Conservation (phyloP, 2,888 invertebrate genomes). For the Dinocampus coccinellae region DNA sequence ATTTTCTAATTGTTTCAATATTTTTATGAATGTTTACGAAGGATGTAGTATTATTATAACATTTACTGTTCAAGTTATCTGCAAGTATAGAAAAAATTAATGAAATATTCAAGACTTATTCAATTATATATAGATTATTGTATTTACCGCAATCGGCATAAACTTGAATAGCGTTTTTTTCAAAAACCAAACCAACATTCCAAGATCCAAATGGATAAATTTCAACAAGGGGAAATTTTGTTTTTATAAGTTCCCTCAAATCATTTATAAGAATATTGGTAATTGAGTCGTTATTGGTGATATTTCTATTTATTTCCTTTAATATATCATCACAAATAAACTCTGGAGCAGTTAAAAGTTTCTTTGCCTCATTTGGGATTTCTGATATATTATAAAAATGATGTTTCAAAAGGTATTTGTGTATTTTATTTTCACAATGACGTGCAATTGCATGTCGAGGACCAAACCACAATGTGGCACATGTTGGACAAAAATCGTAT, state of each 20-base stretch:
- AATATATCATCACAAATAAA: constrained; percentile 38
- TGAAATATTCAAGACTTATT: neutral
- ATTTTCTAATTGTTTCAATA: constrained; percentile 33
- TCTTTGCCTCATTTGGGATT: constrained; percentile 27
- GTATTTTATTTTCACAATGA: constrained; percentile 21
- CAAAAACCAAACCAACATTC: constrained; percentile 70
- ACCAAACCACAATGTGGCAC: constrained; percentile 39
- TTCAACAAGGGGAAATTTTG: constrained; percentile 55
- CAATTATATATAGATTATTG: neutral
- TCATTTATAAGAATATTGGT: constrained; percentile 41
- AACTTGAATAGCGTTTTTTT: constrained; percentile 59
- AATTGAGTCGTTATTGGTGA: constrained; percentile 34
- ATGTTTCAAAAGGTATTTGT: constrained; percentile 10
- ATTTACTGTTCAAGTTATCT: neutral
- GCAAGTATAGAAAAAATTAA: neutral
- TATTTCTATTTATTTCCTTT: constrained; percentile 40
- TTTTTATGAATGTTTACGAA: neutral
- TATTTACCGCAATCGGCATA: constrained; percentile 59
- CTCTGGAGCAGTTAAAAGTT: constrained; percentile 34
- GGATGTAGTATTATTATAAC: neutral
- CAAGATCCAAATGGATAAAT: constrained; percentile 76
- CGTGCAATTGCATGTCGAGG: constrained; percentile 15
- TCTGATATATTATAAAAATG: neutral
- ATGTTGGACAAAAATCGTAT: constrained; percentile 39
- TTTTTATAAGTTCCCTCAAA: constrained; percentile 46